Evolutionary conservation across 2,888 invertebrate genomes (phyloP).

Genomic region (Prosopocoilus inquinatus): DNA sequence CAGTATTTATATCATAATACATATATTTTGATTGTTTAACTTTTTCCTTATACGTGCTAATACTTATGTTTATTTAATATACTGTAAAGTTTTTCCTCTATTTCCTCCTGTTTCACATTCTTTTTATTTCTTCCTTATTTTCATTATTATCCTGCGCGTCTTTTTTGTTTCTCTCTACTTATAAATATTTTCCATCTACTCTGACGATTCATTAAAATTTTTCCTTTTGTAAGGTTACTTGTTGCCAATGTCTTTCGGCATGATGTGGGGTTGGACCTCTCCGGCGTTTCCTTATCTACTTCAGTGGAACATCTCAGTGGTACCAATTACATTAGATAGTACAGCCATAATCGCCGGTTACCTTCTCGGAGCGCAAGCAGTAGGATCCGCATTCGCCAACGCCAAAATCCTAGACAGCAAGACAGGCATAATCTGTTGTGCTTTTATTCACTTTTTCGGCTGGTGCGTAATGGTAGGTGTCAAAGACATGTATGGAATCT

Average conservation of each 20-base stretch:
- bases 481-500: constrained; percentile 20
- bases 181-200: too few relatives aligned
- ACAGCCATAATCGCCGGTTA: constrained; percentile 26
- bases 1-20: too few relatives aligned
- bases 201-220: too few relatives aligned
- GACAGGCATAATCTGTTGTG: constrained; percentile 20
- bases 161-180: too few relatives aligned
- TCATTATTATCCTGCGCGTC: too few relatives aligned
- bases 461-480: constrained; percentile 26
- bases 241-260: constrained; percentile 25
- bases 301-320: constrained; percentile 19
- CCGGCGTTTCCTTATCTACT: constrained; percentile 22
- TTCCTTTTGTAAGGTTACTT: constrained; percentile 15
- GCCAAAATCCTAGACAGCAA: constrained; percentile 19
- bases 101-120: too few relatives aligned
- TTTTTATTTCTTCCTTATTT: too few relatives aligned
- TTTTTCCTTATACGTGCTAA: too few relatives aligned
- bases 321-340: constrained; percentile 22
- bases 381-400: constrained; percentile 23
- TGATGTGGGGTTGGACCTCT: constrained; percentile 29
- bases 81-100: too few relatives aligned
- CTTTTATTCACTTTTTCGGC: constrained; percentile 19
- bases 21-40: too few relatives aligned
- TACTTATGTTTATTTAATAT: too few relatives aligned
- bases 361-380: constrained; percentile 25